Evolutionary conservation across 2,113 vertebrate species (phyloP), one percentile per base, ranked within the genome.

Genomic region (Cathartes aura): DNA sequence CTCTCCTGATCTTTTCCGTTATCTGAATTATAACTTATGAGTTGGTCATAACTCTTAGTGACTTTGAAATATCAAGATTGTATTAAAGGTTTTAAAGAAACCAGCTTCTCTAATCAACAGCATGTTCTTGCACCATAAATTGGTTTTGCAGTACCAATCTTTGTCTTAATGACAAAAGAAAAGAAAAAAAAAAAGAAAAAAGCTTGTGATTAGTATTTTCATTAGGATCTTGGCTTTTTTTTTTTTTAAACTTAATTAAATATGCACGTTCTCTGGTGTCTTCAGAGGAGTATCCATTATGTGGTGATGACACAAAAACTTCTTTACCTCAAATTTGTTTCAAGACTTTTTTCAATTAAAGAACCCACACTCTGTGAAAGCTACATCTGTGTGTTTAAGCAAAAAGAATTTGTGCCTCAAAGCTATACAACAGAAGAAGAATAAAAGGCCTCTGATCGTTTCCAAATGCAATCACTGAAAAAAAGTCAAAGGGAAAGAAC

Each of bases 361-460:
- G 30, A 83, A 86, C 40, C 12, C 50, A 70, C 10, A 23, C 5
- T 79, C 68, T 89, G 38, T 86, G 71, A 89, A 93, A 93, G 34
- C 6, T 96, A 82, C 58, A 81, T 80, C 90, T 75, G 67, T 70
- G 48, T 75, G 34, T 72, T 82, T 66, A 93, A 86, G 71, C 48
- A 72, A 95, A 94, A 92, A 83, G 73, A 92, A 96, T 76, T 89
- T 96, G 30, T 86, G 42, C 86, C 86, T 90, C 36, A 83, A 86
- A 96, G 75, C 74, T 62, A 70, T 89, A 66, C 5, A 70, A 73
- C 12, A 64, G 45, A 59, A 75, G 16, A 50, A 80, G 6, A 30
- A 27, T 32, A 47, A 85, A 79, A 45, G 4, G 12, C 4, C 43
- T 92, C 58, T 88, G 45, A 73, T 83, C 2, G 4, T 90, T 95